Percentiles rank a stretch among this genome's conserved stretches.
These are phyloP conservation scores for Melangyna quadrimaculata DNA, from an alignment of 2,888 invertebrate species.

Conservation along the genomic window DNA sequence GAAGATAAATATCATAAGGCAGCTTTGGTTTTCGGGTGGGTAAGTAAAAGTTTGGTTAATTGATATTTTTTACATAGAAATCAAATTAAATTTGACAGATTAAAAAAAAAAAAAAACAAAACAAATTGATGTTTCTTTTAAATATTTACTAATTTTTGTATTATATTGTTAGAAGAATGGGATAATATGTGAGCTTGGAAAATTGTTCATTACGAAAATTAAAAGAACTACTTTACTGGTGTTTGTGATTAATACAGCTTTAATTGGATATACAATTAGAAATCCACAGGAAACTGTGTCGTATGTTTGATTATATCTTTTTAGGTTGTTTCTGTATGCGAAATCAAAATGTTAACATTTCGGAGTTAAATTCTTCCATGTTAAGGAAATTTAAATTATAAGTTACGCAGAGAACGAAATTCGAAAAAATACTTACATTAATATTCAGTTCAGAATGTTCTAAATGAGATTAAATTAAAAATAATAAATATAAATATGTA, in stretches of 20 bases:
- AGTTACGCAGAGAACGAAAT: no score
- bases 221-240: not conserved
- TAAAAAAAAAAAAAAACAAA: not conserved
- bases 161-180: not conserved
- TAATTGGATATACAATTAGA: not conserved
- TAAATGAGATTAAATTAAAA: no score
- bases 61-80: slow-evolving; percentile 16
- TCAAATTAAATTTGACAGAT: not conserved
- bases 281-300: not conserved
- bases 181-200: not conserved
- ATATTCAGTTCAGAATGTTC: no score
- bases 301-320: not conserved
- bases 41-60: slow-evolving; percentile 38
- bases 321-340: no score
- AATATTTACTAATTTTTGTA: not conserved
- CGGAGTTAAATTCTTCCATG: not conserved
- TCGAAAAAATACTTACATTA: no score
- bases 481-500: no score
- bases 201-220: not conserved
- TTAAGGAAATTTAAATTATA: no score
- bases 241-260: not conserved
- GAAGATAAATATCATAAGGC: slow-evolving; percentile 37
- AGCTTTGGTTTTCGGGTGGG: slow-evolving; percentile 4
- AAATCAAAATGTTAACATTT: not conserved
- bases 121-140: not conserved